Evolutionary conservation across 2,888 invertebrate species (phyloP).

Genomic region (Pristionchus arcanus): DNA sequence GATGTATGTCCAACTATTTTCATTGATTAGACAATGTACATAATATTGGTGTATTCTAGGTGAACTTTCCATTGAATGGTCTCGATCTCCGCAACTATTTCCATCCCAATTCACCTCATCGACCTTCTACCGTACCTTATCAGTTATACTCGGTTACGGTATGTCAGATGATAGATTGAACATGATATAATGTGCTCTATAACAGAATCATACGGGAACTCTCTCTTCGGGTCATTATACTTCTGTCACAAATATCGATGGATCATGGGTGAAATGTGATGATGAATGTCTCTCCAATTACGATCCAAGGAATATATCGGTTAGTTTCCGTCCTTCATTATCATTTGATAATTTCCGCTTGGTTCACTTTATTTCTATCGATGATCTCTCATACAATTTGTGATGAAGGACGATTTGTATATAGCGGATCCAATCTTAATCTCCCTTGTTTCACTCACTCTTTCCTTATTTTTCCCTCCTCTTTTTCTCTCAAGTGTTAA

Average conservation of each 20-base stretch:
- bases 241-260: constrained; percentile 12
- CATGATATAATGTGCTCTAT: background rate
- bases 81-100: constrained; percentile 29
- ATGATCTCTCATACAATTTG: constrained; percentile 7
- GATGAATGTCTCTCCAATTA: constrained; percentile 21
- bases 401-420: constrained; percentile 26
- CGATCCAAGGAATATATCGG: constrained; percentile 36
- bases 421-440: constrained; percentile 1
- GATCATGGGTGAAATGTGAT: constrained; percentile 48
- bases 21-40: background rate
- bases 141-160: constrained; percentile 47
- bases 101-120: constrained; percentile 24
- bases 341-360: background rate
- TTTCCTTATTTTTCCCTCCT: background rate
- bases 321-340: background rate
- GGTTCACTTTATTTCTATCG: background rate
- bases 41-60: background rate
- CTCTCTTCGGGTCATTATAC: constrained; percentile 53
- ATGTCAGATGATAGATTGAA: constrained; percentile 2
- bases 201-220: constrained; percentile 54
- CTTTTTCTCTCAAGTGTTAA: constrained; percentile 23
- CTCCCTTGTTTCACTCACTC: constrained; percentile 10
- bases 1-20: constrained; percentile 5
- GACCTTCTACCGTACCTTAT: background rate
- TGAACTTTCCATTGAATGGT: constrained; percentile 22